These are phyloP conservation scores for Dasyurus viverrinus DNA, from an alignment of 2,113 vertebrate species.

Conservation along the genomic window DNA sequence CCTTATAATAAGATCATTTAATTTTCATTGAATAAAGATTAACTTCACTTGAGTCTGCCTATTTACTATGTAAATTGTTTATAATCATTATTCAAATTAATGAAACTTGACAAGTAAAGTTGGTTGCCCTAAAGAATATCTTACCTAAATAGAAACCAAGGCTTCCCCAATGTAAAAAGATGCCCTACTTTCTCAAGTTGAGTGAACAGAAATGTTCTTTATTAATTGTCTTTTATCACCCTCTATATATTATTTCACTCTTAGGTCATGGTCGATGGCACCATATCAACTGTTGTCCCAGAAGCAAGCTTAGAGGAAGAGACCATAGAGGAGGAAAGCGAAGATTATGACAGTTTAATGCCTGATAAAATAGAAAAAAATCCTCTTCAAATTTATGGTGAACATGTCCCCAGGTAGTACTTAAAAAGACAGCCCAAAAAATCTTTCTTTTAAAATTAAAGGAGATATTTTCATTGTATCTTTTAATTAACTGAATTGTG, in stretches of 20 bases:
- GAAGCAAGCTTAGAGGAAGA: conserved; percentile 59
- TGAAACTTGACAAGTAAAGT: background rate
- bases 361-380: conserved; percentile 54
- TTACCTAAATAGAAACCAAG: background rate
- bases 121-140: background rate
- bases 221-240: background rate
- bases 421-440: background rate
- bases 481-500: background rate
- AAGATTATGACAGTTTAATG: conserved; percentile 60
- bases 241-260: conserved; percentile 17
- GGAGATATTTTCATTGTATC: background rate
- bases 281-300: conserved; percentile 77
- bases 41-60: background rate
- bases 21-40: background rate
- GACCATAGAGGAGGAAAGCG: conserved; percentile 17
- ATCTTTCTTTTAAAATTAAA: conserved; percentile 35
- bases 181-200: conserved; percentile 25
- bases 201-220: conserved; percentile 14
- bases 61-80: background rate
- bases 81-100: background rate
- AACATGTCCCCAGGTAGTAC: conserved; percentile 89
- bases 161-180: background rate
- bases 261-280: conserved; percentile 92
- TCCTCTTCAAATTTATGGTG: conserved; percentile 72
- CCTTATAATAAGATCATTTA: background rate